These are phyloP conservation scores for Drosophila leonis DNA, from an alignment of 2,888 invertebrate species.

Conservation along the genomic window DNA sequence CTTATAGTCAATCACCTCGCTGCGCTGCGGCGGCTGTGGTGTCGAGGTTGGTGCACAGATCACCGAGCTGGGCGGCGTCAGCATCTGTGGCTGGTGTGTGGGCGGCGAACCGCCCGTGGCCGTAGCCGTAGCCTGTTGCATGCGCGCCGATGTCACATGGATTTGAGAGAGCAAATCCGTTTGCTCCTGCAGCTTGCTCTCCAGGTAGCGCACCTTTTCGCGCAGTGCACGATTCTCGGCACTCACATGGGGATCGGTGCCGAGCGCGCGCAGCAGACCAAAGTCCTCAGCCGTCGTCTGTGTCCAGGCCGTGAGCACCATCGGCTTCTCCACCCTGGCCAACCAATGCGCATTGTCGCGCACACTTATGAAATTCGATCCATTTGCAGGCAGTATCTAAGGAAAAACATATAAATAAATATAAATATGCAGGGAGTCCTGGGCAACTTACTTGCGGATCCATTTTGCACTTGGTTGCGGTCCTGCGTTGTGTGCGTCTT, in stretches of 20 bases:
- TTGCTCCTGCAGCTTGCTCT: conserved; percentile 72
- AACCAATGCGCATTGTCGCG: conserved; percentile 9
- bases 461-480: conserved; percentile 40
- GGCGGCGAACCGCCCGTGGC: conserved; percentile 7
- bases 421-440: not conserved
- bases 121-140: conserved; percentile 44
- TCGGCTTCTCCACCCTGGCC: conserved; percentile 25
- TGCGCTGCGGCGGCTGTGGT: conserved; percentile 14
- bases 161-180: conserved; percentile 73
- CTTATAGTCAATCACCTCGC: conserved; percentile 72
- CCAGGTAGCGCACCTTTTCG: conserved; percentile 71
- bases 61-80: conserved; percentile 64
- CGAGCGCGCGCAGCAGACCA: conserved; percentile 43
- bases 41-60: conserved; percentile 44
- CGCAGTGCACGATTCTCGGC: conserved; percentile 62
- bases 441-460: conserved; percentile 48
- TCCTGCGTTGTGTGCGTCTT: conserved; percentile 33
- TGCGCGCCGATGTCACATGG: conserved; percentile 63
- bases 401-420: not conserved
- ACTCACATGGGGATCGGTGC: conserved; percentile 39
- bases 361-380: conserved; percentile 35
- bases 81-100: conserved; percentile 36
- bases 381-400: conserved; percentile 43
- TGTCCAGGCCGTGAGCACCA: conserved; percentile 76
- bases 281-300: conserved; percentile 76